Percentiles rank a stretch among this genome's conserved stretches.
phyloP scores from a whole-genome alignment of 2,113 vertebrate species.

The Diglossa brunneiventris region DNA sequence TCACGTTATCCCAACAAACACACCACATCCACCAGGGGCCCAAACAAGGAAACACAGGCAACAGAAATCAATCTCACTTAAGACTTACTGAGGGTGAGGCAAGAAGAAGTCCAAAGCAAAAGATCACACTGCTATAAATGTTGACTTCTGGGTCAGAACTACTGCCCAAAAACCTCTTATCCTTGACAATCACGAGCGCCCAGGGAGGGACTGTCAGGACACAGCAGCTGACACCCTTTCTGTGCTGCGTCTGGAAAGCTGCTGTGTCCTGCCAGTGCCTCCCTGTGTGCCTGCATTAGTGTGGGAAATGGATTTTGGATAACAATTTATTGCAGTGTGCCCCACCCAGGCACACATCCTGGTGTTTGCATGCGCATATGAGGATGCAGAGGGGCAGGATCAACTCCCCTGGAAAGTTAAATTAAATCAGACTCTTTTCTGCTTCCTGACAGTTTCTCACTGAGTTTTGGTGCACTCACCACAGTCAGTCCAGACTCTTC shows the following conservation, averaged over 20 bases:
- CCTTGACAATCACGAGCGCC: background rate
- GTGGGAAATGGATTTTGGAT: background rate
- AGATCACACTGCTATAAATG: background rate
- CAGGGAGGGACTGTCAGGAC: background rate
- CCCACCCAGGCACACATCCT: accelerated
- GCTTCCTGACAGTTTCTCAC: background rate
- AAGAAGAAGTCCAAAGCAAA: background rate
- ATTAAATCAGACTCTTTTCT: background rate
- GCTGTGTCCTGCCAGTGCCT: background rate
- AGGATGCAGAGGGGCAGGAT: background rate
- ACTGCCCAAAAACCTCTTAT: background rate
- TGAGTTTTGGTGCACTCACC: background rate
- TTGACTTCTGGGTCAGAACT: background rate
- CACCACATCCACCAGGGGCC: background rate
- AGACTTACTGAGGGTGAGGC: background rate
- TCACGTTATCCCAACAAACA: background rate
- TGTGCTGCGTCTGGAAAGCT: background rate
- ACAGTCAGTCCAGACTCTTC: background rate
- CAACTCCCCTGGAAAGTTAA: background rate
- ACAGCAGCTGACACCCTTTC: background rate
- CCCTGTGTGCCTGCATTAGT: background rate
- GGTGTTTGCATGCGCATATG: background rate
- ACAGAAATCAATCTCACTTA: background rate
- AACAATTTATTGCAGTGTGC: background rate
- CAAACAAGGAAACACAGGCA: background rate